These are phyloP conservation scores for Asobara japonica DNA, from an alignment of 1,140 invertebrate species.

Conservation along the genomic window DNA sequence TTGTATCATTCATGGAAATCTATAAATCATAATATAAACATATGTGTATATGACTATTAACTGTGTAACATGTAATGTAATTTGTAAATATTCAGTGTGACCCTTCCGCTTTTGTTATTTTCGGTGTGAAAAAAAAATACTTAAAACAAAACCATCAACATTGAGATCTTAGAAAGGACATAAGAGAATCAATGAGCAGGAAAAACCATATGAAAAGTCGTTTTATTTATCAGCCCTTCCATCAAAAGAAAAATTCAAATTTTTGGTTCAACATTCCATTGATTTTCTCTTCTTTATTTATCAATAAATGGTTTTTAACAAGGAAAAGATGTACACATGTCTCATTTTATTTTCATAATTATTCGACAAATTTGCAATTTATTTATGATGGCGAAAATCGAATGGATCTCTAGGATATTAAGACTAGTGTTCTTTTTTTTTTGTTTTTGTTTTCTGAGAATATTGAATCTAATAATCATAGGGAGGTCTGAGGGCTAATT, in stretches of 20 bases:
- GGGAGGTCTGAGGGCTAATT: slow-evolving; percentile 83
- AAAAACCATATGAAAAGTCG: slow-evolving; percentile 40
- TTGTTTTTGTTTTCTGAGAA: not conserved
- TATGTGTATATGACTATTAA: slow-evolving; percentile 53
- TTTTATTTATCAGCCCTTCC: slow-evolving; percentile 3
- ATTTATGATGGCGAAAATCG: not conserved
- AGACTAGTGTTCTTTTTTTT: not conserved
- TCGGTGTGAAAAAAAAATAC: slow-evolving; percentile 56
- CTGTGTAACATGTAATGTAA: slow-evolving; percentile 60
- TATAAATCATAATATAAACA: slow-evolving; percentile 31
- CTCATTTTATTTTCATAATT: not conserved
- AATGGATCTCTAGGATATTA: slow-evolving; percentile 6
- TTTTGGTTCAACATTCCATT: slow-evolving; percentile 7
- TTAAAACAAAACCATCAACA: slow-evolving; percentile 31
- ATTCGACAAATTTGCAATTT: not conserved
- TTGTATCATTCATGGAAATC: slow-evolving; percentile 17
- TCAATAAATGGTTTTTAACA: slow-evolving; percentile 12
- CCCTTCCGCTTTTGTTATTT: slow-evolving; percentile 60
- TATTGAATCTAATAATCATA: slow-evolving; percentile 70
- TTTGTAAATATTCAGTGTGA: slow-evolving; percentile 60
- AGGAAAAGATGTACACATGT: not conserved
- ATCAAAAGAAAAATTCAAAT: slow-evolving; percentile 50
- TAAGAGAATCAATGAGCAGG: slow-evolving; percentile 40
- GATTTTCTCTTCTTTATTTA: slow-evolving; percentile 42
- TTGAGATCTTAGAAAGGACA: slow-evolving; percentile 43